A percentile compares a stretch with the other conserved stretches of the same genome.
Evolutionary conservation across 2,113 vertebrate genomes (phyloP).

Genomic region (Oophaga pumilio): DNA sequence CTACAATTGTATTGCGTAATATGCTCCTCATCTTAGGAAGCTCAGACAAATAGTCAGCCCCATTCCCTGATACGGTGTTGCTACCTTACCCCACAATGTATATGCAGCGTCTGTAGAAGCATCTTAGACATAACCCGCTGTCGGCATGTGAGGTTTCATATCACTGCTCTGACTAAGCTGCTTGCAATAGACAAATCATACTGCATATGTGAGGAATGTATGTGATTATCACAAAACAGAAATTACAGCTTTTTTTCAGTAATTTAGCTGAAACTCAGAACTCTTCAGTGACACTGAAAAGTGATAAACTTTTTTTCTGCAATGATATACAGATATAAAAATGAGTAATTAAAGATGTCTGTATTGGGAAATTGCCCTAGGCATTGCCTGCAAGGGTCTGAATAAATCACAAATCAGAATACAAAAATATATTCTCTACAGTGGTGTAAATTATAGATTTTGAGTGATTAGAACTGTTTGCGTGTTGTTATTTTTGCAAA

Average conservation of each 20-base stretch:
- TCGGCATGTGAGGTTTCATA: too few species aligned
- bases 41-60: too few species aligned
- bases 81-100: too few species aligned
- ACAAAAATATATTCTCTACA: constrained; percentile 11
- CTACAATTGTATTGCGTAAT: too few species aligned
- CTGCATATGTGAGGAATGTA: not conserved
- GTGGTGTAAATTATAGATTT: not conserved
- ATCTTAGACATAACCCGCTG: too few species aligned
- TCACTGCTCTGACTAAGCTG: too few species aligned
- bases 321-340: constrained; percentile 25
- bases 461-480: not conserved
- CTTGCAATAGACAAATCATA: not conserved
- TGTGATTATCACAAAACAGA: too few species aligned
- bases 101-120: too few species aligned
- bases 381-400: constrained; percentile 28
- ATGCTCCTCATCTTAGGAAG: too few species aligned
- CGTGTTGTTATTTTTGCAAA: not conserved
- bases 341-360: constrained; percentile 33
- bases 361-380: not conserved
- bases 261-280: not conserved
- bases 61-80: too few species aligned
- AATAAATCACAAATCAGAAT: constrained; percentile 37
- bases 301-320: constrained; percentile 17
- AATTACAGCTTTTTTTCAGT: not conserved
- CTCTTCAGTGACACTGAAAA: not conserved